These are phyloP conservation scores for Sitta europaea DNA, from an alignment of 2,113 vertebrate genomes.

Conservation along the genomic window DNA sequence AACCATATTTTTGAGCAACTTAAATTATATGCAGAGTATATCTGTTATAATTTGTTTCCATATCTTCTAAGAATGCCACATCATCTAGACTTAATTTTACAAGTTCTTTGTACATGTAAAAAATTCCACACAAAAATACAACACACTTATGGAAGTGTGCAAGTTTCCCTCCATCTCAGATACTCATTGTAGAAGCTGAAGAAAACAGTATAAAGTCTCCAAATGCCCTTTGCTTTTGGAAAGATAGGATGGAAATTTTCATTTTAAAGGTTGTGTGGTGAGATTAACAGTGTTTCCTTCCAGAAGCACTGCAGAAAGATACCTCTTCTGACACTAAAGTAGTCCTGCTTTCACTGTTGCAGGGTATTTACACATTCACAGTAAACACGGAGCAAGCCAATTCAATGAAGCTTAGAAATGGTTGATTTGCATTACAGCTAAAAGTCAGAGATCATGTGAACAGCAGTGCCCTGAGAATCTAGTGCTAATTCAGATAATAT, in stretches of 20 bases:
- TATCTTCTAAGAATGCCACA: neutral
- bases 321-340: neutral
- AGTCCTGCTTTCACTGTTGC: neutral
- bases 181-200: neutral
- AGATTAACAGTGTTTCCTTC: neutral
- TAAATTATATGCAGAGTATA: neutral
- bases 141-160: neutral
- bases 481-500: constrained; percentile 7
- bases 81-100: neutral
- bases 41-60: neutral
- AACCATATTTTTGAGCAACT: neutral
- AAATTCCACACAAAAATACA: neutral
- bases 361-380: neutral
- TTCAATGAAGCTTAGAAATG: neutral
- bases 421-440: neutral
- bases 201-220: neutral
- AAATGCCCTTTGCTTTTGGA: neutral
- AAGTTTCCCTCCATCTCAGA: neutral
- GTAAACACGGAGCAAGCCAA: neutral
- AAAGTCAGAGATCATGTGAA: neutral
- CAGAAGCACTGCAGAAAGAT: neutral
- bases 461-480: neutral
- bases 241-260: neutral
- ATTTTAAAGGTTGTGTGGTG: neutral
- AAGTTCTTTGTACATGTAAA: neutral